phyloP scores from a whole-genome alignment of 2,113 vertebrate species.

The Chloroceryle aenea region DNA sequence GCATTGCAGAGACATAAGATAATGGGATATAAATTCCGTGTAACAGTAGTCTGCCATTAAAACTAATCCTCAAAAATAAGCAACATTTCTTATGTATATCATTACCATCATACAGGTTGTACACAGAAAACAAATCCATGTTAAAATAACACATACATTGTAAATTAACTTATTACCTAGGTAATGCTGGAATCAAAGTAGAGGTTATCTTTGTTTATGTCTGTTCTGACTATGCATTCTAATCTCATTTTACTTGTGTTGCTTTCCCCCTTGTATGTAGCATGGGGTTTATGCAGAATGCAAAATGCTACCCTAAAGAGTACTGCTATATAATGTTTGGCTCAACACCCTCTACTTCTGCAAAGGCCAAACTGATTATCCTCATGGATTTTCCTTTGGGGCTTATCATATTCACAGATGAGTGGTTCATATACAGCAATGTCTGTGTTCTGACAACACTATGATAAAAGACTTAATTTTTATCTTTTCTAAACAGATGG shows the following conservation, averaged over 20 bases:
- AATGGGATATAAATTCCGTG: neutral
- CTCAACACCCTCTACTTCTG: neutral
- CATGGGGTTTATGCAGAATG: neutral
- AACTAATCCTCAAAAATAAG: neutral
- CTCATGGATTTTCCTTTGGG: neutral
- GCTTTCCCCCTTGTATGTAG: neutral
- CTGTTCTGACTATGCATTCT: neutral
- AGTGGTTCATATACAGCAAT: neutral
- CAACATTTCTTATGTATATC: neutral
- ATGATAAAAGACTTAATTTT: neutral
- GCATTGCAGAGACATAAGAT: neutral
- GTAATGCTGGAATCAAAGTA: neutral
- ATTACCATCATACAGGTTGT: neutral
- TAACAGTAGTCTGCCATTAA: neutral
- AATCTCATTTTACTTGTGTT: neutral
- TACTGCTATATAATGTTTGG: neutral
- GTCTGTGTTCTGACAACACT: neutral
- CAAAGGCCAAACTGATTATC: neutral
- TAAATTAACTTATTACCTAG: neutral
- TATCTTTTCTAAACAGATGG: slow-evolving; percentile 15
- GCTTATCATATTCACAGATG: neutral
- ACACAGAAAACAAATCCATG: neutral
- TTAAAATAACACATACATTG: neutral
- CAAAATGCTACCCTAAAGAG: neutral
- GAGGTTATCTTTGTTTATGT: neutral